Base-by-base conservation (phyloP, 2,888 invertebrate species). In the Theodoxus fluviatilis region DNA sequence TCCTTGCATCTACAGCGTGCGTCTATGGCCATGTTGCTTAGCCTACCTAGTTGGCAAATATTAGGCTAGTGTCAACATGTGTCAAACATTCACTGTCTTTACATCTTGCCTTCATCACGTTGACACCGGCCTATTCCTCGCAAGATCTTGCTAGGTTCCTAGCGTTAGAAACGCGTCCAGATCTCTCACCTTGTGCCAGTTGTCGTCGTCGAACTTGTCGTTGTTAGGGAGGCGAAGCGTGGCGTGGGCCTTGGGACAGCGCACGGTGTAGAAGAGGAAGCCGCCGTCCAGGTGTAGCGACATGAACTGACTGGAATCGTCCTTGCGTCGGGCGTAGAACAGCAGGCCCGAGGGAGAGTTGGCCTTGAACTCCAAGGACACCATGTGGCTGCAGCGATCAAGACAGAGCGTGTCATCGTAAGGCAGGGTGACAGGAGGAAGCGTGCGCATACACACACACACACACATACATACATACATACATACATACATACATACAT, bases 321-420 rank as follows among this genome's bases (percentile, higher is more conserved):
- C 71, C 38, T 73, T 69, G 9, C 74, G 75, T 6, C 74, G 69
- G 12, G 69, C 70, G 67, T 79, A 78, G 63, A 79, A 79, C 64
- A 79, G 55, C 31, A 78, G 71, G 0, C 74, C 78, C 61, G 75
- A 75, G 4, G 69, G 59, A 0, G 75, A 73, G 2, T 57, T 67
- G 4, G 76, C 76, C 35, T 75, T 76, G 67, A 79, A 77, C 65
- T 79, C 77, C 69, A 79, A 76, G 9, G 63, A 67, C 52, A 79
- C 47, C n/a, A 69, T 57, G 40, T 78, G 75, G 3, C 78, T 79
- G 75, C 68, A 75, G 74, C 49, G 7, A n/a, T n/a, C n/a, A n/a
- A n/a, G n/a, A n/a, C n/a, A n/a, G n/a, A n/a, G n/a, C n/a, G n/a
- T n/a, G n/a, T n/a, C n/a, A n/a, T n/a, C n/a, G n/a, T n/a, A n/a